Percentiles rank a stretch among this genome's conserved stretches.
Evolutionary conservation across 2,888 invertebrate genomes (phyloP).

Genomic region (Trypoxylon attenuatum): DNA sequence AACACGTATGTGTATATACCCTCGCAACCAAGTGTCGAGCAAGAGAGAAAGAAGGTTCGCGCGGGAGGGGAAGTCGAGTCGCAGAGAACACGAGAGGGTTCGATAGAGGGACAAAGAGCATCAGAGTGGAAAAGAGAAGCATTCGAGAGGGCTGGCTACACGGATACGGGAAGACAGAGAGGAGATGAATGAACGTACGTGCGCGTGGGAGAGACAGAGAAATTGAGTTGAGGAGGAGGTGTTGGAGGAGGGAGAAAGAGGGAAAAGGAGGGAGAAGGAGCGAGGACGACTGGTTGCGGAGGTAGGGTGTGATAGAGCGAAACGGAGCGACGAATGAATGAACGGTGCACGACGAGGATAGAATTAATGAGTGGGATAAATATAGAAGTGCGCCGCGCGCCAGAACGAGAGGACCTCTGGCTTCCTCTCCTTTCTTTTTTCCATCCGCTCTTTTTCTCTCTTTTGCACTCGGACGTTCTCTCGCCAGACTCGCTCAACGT

Average conservation of each 20-base stretch:
- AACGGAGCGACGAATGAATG: constrained; percentile 61
- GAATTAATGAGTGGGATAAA: constrained; percentile 69
- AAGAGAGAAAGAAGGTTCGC: not conserved
- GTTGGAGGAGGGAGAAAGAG: too few species aligned
- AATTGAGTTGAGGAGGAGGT: constrained; percentile 22
- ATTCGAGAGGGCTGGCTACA: constrained; percentile 7
- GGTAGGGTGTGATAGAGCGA: constrained; percentile 18
- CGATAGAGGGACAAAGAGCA: constrained; percentile 6
- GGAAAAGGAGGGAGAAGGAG: too few species aligned
- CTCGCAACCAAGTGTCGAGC: constrained; percentile 4
- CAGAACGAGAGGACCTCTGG: constrained; percentile 58
- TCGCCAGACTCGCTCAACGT: not conserved
- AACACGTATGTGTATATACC: constrained; percentile 24
- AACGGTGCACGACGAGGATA: constrained; percentile 66
- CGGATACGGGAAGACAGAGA: constrained; percentile 54
- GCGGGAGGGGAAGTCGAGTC: too few species aligned
- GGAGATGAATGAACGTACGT: constrained; percentile 69
- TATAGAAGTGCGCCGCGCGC: constrained; percentile 61
- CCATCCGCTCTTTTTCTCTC: constrained; percentile 37
- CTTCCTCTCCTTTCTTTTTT: constrained; percentile 38
- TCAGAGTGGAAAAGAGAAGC: constrained; percentile 1
- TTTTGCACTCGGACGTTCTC: constrained; percentile 2
- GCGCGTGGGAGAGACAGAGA: constrained; percentile 34
- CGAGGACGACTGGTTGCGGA: too few species aligned
- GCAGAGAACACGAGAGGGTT: too few species aligned